Evolutionary conservation across 2,888 invertebrate genomes (phyloP).

Genomic region (Tuberolachnus salignus): DNA sequence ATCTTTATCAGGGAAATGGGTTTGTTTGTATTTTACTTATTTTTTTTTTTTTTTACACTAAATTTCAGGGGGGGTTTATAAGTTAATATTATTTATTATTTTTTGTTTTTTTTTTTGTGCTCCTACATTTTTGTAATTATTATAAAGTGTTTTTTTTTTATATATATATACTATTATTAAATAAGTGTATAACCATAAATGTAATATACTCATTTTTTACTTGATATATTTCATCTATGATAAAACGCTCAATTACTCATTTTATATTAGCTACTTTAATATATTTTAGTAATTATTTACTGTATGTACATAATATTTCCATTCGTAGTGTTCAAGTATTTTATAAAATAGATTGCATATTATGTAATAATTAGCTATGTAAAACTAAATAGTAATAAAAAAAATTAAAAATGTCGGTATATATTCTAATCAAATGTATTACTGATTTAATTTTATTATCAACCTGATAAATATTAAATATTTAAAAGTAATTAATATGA

Average conservation of each 20-base stretch:
- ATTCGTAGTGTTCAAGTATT: constrained; percentile 7
- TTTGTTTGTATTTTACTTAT: no score
- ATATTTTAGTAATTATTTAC: constrained; percentile 25
- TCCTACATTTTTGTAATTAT: neutral
- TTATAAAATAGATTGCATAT: neutral
- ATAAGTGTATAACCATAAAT: no score
- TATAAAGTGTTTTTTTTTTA: constrained; percentile 4
- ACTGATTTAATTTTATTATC: no score
- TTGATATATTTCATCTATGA: no score
- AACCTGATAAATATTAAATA: no score
- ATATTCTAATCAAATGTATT: no score
- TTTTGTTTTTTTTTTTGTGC: neutral
- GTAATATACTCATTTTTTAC: no score
- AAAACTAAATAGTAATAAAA: neutral
- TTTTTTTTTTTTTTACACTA: constrained; percentile 6
- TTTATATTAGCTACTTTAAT: neutral
- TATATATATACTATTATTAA: constrained; percentile 5
- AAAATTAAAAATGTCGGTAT: neutral
- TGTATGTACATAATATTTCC: neutral
- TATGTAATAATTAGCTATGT: neutral
- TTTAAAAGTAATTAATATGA: no score
- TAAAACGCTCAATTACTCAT: no score
- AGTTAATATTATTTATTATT: neutral
- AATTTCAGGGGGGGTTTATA: constrained; percentile 5
- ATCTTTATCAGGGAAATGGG: neutral